A percentile compares a stretch with the other conserved stretches of the same genome.
Conservation (phyloP, 2,797 vertebrate species). For the Lepilemur septentrionalis region DNA sequence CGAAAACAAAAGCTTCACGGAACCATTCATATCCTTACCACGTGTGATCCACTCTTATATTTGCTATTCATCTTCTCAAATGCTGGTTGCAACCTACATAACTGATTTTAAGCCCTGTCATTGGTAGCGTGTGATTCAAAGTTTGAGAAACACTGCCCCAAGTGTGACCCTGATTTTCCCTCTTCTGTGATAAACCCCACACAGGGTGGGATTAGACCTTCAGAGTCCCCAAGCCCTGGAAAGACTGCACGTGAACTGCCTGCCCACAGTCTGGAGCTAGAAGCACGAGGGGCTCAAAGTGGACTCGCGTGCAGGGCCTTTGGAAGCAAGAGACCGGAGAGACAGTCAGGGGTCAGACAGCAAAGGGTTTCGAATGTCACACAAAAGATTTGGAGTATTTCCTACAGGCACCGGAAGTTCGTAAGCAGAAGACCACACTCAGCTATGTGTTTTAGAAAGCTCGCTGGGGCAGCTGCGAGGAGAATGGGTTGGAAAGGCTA, state of each 20-base stretch:
- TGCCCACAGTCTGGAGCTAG: background rate
- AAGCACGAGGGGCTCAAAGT: background rate
- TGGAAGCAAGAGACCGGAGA: background rate
- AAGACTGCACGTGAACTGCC: background rate
- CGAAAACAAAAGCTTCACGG: conserved; percentile 14
- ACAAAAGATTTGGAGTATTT: background rate
- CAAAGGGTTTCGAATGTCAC: background rate
- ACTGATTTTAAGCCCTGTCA: background rate
- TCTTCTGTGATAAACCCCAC: background rate
- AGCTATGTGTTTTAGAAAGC: background rate
- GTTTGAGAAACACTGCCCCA: background rate
- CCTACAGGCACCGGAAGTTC: background rate
- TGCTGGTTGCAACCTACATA: background rate
- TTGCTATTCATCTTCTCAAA: conserved; percentile 20
- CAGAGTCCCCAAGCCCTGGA: background rate
- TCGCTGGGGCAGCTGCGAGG: background rate
- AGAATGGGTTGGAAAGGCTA: background rate
- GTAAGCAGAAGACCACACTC: background rate
- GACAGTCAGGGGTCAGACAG: background rate
- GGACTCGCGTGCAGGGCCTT: background rate
- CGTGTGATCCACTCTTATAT: background rate
- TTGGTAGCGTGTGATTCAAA: background rate
- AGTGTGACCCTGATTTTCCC: background rate
- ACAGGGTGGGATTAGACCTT: background rate
- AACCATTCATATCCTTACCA: background rate